Percentiles rank a stretch among this genome's conserved stretches.
Evolutionary conservation across 2,888 invertebrate species (phyloP).

Genomic region (Sinotaia quadrata): DNA sequence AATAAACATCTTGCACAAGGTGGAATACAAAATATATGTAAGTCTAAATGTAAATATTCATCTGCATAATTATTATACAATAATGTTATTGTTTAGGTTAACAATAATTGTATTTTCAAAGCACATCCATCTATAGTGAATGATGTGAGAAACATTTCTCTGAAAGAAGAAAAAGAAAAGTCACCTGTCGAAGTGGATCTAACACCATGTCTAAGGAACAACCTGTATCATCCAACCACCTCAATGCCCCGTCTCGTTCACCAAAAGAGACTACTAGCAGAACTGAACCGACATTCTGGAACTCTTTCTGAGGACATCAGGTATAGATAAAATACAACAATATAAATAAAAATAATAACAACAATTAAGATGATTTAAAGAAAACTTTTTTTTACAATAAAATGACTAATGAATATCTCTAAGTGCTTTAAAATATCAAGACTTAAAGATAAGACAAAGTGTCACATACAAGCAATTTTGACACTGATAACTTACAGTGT

Average conservation of each 20-base stretch:
- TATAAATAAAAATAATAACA: neutral
- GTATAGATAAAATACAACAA: neutral
- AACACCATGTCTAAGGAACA: conserved; percentile 59
- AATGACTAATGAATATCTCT: no score
- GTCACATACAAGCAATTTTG: neutral
- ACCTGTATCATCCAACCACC: conserved; percentile 60
- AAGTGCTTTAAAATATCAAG: no score
- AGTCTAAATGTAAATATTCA: no score
- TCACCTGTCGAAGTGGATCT: conserved; percentile 57
- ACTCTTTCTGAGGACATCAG: conserved; percentile 41
- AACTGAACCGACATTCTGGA: conserved; percentile 41
- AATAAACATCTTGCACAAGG: no score
- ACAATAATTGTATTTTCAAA: no score
- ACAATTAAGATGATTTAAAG: neutral
- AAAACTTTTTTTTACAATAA: neutral
- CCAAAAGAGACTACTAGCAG: conserved; percentile 64
- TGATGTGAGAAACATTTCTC: conserved; percentile 2
- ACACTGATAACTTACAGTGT: neutral
- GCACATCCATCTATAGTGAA: no score
- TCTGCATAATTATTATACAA: no score
- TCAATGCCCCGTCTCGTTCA: conserved; percentile 52
- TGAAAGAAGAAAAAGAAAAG: neutral
- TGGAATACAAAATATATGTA: no score
- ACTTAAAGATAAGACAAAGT: no score
- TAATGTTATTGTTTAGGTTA: no score